Evolutionary conservation across 2,797 vertebrate species (phyloP).

Genomic region (Enteromius mattozi): DNA sequence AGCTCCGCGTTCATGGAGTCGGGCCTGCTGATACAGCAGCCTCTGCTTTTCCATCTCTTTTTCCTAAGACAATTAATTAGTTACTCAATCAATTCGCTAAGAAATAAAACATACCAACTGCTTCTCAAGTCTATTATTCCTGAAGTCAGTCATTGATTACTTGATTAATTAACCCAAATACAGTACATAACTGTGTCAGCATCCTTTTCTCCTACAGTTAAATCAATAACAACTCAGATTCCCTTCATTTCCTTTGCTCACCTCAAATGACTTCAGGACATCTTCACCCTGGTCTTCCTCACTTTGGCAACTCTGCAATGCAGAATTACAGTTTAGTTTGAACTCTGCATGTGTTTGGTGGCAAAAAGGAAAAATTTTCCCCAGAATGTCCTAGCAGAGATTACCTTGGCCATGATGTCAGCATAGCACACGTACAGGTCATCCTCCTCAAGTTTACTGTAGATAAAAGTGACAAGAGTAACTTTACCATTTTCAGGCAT

Average conservation of each 20-base stretch:
- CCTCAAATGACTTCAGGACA: constrained; percentile 92
- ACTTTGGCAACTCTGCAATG: constrained; percentile 87
- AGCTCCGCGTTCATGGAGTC: constrained; percentile 88
- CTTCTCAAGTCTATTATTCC: constrained; percentile 15
- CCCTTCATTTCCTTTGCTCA: constrained; percentile 58
- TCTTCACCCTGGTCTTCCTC: constrained; percentile 82
- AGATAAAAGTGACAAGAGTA: constrained; percentile 18
- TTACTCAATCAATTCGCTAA: constrained; percentile 50
- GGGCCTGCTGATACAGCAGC: constrained; percentile 92
- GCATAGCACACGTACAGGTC: constrained; percentile 88
- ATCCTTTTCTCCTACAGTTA: constrained; percentile 15
- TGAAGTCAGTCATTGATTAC: constrained; percentile 5
- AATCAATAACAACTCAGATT: constrained; percentile 39
- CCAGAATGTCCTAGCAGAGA: background rate
- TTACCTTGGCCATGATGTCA: constrained; percentile 94
- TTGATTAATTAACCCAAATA: background rate
- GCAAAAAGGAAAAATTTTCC: background rate
- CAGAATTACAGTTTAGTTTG: background rate
- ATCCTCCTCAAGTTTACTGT: constrained; percentile 86
- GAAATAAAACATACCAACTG: constrained; percentile 64
- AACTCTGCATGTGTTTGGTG: background rate
- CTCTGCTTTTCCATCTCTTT: constrained; percentile 97
- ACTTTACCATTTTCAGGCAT: background rate
- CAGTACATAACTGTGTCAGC: background rate
- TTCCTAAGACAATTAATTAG: constrained; percentile 77